A percentile compares a stretch with the other conserved stretches of the same genome.
phyloP scores from a whole-genome alignment of 1,140 invertebrate species.

The Drosophila oshimai region DNA sequence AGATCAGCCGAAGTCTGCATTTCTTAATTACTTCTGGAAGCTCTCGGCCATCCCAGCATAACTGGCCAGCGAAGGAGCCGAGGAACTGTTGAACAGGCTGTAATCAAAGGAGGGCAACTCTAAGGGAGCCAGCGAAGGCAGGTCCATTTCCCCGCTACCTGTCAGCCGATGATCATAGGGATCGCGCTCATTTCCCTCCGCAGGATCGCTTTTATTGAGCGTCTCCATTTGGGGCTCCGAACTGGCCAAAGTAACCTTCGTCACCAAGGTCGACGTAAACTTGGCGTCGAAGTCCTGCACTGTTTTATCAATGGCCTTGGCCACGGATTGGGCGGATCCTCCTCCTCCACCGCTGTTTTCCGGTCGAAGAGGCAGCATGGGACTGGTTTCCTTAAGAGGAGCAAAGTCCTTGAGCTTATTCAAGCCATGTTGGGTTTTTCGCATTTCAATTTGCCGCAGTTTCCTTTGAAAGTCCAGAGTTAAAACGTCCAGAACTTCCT shows the following conservation, averaged over 20 bases:
- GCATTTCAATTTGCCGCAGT: slow-evolving; percentile 69
- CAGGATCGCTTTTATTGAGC: slow-evolving; percentile 18
- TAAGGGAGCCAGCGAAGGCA: slow-evolving; percentile 65
- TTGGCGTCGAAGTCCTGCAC: slow-evolving; percentile 77
- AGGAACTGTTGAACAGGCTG: slow-evolving; percentile 58
- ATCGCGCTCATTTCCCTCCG: slow-evolving; percentile 1
- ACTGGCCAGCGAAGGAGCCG: slow-evolving; percentile 57
- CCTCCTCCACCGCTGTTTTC: slow-evolving; percentile 37
- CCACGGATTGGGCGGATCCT: slow-evolving; percentile 66
- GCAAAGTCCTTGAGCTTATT: slow-evolving; percentile 71
- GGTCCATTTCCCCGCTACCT: slow-evolving; percentile 42
- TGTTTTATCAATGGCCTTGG: slow-evolving; percentile 77
- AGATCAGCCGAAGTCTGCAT: not conserved
- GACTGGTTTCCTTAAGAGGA: slow-evolving; percentile 58
- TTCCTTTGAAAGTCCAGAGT: slow-evolving; percentile 73
- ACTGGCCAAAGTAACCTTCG: slow-evolving; percentile 1
- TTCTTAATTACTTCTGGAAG: slow-evolving; percentile 58
- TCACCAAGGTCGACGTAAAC: slow-evolving; percentile 46
- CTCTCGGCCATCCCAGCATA: slow-evolving; percentile 56
- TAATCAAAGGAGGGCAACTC: slow-evolving; percentile 77
- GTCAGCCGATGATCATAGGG: not conserved
- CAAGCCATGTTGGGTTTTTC: slow-evolving; percentile 68
- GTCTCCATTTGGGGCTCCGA: slow-evolving; percentile 48
- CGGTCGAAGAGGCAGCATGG: slow-evolving; percentile 54
- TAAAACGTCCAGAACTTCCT: slow-evolving; percentile 63